Percentiles rank a stretch among this genome's conserved stretches.
These are phyloP conservation scores for Microplitis deprimator DNA, from an alignment of 2,888 invertebrate genomes.

Conservation along the genomic window DNA sequence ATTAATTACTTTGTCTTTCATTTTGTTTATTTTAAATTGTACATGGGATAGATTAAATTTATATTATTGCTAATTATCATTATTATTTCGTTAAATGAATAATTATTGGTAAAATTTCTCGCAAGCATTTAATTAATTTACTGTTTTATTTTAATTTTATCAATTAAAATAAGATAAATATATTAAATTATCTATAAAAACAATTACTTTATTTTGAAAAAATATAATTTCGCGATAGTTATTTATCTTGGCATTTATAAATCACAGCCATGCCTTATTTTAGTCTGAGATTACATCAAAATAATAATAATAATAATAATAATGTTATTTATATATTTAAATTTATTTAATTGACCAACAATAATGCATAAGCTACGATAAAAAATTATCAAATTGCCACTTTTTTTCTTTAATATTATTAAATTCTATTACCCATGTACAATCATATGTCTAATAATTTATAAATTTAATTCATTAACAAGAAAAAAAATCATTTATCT, in stretches of 20 bases:
- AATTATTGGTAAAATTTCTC: too few species aligned
- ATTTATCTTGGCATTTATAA: not conserved
- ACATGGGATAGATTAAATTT: slow-evolving; percentile 50
- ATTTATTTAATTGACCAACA: not conserved
- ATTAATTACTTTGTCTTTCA: slow-evolving; percentile 35
- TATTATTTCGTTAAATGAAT: slow-evolving; percentile 4
- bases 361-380: not conserved
- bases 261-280: not conserved
- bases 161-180: too few species aligned
- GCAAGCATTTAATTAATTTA: too few species aligned
- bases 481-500: too few species aligned
- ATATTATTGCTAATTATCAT: slow-evolving; percentile 29
- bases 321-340: not conserved
- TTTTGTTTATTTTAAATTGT: slow-evolving; percentile 40
- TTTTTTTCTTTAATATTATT: not conserved
- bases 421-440: not conserved
- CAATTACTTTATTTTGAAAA: not conserved
- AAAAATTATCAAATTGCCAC: not conserved
- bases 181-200: slow-evolving; percentile 14
- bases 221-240: not conserved
- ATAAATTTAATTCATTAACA: not conserved
- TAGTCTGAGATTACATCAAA: not conserved
- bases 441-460: not conserved
- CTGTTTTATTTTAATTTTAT: too few species aligned
- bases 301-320: too few species aligned